phyloP scores from a whole-genome alignment of 2,888 invertebrate genomes.

The Neoaliturus tenellus region DNA sequence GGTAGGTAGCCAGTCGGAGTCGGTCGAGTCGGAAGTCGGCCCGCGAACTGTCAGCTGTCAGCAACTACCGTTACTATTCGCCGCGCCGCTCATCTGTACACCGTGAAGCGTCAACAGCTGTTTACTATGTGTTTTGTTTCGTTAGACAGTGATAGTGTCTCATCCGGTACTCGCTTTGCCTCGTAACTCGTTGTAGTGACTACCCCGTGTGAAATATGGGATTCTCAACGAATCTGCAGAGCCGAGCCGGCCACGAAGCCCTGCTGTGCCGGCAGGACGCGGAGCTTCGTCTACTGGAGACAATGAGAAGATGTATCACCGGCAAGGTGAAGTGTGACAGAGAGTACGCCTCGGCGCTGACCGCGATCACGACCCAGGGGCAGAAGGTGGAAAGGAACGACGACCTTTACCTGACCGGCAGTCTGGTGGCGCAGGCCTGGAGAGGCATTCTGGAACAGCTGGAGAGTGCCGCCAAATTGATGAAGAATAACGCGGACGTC shows the following conservation, averaged over 20 bases:
- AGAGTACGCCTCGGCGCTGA: slow-evolving; percentile 91
- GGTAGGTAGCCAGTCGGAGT: neutral
- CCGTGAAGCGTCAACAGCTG: neutral
- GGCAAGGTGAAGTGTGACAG: slow-evolving; percentile 94
- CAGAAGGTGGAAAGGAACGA: slow-evolving; percentile 88
- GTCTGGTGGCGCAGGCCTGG: slow-evolving; percentile 80
- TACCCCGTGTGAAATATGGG: slow-evolving; percentile 57
- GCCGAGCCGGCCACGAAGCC: slow-evolving; percentile 92
- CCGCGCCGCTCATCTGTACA: neutral
- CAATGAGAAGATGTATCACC: slow-evolving; percentile 91
- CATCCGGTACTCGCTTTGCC: no score
- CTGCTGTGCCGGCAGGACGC: slow-evolving; percentile 93
- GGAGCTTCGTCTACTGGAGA: slow-evolving; percentile 93
- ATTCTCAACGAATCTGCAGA: slow-evolving; percentile 62
- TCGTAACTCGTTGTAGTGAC: neutral
- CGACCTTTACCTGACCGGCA: slow-evolving; percentile 78
- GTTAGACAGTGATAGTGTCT: slow-evolving; percentile 1
- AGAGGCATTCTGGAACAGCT: slow-evolving; percentile 92
- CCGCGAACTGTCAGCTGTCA: neutral
- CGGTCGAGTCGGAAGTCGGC: neutral
- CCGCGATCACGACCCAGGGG: slow-evolving; percentile 87
- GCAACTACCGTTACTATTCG: neutral
- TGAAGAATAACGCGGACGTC: slow-evolving; percentile 90
- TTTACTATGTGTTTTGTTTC: slow-evolving; percentile 24
- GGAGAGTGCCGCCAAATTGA: slow-evolving; percentile 88